phyloP scores from a whole-genome alignment of 1,140 invertebrate genomes.

The Lordiphosa collinella region DNA sequence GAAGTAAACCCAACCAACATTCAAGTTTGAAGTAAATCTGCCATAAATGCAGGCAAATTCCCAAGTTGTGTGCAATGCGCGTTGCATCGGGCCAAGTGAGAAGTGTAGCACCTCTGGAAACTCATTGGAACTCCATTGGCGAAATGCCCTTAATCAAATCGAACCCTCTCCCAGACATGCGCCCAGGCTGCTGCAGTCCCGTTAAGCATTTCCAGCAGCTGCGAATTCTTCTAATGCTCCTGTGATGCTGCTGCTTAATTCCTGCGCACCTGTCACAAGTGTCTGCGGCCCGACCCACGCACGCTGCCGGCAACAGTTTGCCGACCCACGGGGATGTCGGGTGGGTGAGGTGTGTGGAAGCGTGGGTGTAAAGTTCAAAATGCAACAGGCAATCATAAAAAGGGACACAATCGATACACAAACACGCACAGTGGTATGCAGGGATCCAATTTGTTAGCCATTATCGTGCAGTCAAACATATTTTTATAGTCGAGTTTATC shows the following conservation, averaged over 20 bases:
- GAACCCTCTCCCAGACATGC: conserved; percentile 55
- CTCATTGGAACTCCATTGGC: conserved; percentile 23
- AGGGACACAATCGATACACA: not conserved
- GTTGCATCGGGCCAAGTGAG: not conserved
- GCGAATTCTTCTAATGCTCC: not conserved
- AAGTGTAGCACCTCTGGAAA: conserved; percentile 28
- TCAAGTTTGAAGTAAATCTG: conserved; percentile 1
- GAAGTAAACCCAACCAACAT: conserved; percentile 34
- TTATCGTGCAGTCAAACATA: not conserved
- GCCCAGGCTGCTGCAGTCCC: conserved; percentile 41
- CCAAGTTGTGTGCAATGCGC: too few relatives aligned
- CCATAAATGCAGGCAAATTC: too few relatives aligned
- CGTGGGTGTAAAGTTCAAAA: conserved; percentile 53
- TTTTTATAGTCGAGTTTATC: too few relatives aligned
- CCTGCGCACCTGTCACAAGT: conserved; percentile 66
- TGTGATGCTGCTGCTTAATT: conserved; percentile 1
- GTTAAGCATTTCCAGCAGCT: conserved; percentile 28
- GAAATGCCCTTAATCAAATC: conserved; percentile 43
- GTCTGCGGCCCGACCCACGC: conserved; percentile 59
- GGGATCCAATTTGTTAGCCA: not conserved
- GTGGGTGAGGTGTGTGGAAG: conserved; percentile 23
- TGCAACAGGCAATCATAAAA: conserved; percentile 63
- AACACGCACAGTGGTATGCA: conserved; percentile 10
- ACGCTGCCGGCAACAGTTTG: not conserved
- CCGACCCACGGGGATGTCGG: not conserved